Evolutionary conservation across 2,113 vertebrate genomes (phyloP), one percentile per base, ranked within the genome.

Genomic region (Corapipo altera): DNA sequence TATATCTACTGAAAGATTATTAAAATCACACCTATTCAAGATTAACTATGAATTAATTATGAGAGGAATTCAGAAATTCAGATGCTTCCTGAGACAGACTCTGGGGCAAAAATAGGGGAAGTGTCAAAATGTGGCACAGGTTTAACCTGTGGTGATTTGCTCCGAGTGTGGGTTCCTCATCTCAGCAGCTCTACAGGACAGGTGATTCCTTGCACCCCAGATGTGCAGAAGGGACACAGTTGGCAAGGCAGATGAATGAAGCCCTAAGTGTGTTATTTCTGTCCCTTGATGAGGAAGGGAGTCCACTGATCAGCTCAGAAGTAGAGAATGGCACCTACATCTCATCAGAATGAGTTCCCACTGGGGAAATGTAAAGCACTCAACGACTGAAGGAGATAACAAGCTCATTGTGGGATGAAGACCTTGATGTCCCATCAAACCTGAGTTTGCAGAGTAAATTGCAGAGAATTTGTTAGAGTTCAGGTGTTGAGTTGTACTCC

Each of bases 31-130:
- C 95, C 95, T 96, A 93, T 93, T 95, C 90, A 93, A 94, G 95
- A 96, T 97, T 96, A 96, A 93, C 88, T 69, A 92, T 96, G 92
- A 97, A 96, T 97, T 97, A 97, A 96, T 95, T 96, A 96, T 97
- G 88, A 94, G 93, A 62, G 61, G 88, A 87, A 86, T 92, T 96
- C 88, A 89, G 93, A 84, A 87, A 86, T 86, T 73, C 85, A 89
- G 83, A 88, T 93, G 52, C 82, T 55, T 95, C 82, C 51, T 43
- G 85, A 86, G 89, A 81, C 33, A 87, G 39, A 37, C 86, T 87
- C 30, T 8, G 46, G 86, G 70, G 80, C 64, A 85, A 78, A 80
- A 76, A 23, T 4, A 88, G 80, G 69, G 77, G 58, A 83, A 88
- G 41, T 61, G n/a, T 89, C 70, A 95, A 84, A 95, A 85, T 61